phyloP scores from a whole-genome alignment of 1,140 invertebrate genomes.

The Drosophila truncata region DNA sequence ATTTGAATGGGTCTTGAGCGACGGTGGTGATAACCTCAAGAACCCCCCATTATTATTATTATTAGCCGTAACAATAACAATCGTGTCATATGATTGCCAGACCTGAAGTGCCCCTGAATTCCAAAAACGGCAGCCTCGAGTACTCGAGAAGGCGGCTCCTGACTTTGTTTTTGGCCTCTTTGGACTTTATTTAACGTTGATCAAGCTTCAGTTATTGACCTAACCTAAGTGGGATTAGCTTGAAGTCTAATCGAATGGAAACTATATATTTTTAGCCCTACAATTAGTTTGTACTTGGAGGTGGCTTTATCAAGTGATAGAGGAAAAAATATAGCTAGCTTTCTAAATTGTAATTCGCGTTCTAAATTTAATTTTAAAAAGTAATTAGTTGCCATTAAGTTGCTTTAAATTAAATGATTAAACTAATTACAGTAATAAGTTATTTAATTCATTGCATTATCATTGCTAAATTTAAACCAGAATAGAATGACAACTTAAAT shows the following conservation, averaged over 20 bases:
- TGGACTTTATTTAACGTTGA: slow-evolving; percentile 2
- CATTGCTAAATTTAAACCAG: background rate
- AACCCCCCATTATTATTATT: slow-evolving; percentile 19
- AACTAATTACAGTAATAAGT: background rate
- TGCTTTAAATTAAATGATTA: slow-evolving; percentile 8
- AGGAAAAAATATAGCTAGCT: too few species aligned
- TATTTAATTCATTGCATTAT: background rate
- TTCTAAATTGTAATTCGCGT: background rate
- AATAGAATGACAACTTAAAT: background rate
- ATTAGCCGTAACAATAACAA: slow-evolving; percentile 43
- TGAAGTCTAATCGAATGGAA: slow-evolving; percentile 24
- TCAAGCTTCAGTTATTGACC: slow-evolving; percentile 51
- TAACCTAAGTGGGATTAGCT: slow-evolving; percentile 58
- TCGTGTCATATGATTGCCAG: slow-evolving; percentile 50
- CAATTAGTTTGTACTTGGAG: background rate
- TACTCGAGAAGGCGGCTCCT: slow-evolving; percentile 5
- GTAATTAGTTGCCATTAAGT: background rate
- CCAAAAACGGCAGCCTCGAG: slow-evolving; percentile 30
- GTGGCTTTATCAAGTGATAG: background rate
- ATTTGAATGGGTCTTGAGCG: slow-evolving; percentile 26
- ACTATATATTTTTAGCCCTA: slow-evolving; percentile 9
- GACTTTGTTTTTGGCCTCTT: slow-evolving; percentile 14
- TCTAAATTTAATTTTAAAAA: background rate
- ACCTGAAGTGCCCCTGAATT: slow-evolving; percentile 22
- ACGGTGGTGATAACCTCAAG: slow-evolving; percentile 35